Base-by-base conservation (phyloP, 2,113 vertebrate species). In the Atractosteus spatula region DNA sequence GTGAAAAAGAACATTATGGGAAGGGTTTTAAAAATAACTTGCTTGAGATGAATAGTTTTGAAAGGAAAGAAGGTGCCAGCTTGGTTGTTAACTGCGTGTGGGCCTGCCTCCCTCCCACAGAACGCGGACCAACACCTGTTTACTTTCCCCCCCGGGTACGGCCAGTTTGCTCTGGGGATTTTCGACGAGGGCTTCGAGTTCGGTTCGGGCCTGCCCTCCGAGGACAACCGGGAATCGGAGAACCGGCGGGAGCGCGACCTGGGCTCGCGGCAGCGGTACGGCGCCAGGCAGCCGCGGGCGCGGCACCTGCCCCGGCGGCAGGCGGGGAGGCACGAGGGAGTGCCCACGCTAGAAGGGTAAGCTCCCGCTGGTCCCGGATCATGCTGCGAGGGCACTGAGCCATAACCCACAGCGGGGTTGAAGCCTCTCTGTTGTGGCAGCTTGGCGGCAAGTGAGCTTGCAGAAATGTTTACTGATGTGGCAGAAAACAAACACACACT, bases 341-440 rank as follows among this genome's bases (percentile, higher is more conserved):
- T 97, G 62, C 96, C 96, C 41, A 96, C 95, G 0, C 86, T 97
- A 74, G 96, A 98, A 79, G 96, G 96, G 96, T 98, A 80, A 91
- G 91, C 16, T 16, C 0, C 13, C 17, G n/a, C 17, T 29, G 17
- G 17, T 29, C 17, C 1, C 17, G 17, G 17, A 29, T 29, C 17
- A 29, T 29, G 17, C 17, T 29, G 17, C 17, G 17, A 29, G 17
- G 17, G 17, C 17, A 29, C 17, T 29, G 17, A 29, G 17, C 17
- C 17, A 1, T 29, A 29, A 29, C 17, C 17, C 17, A 29, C 17
- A 29, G 17, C 17, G 0, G 17, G 17, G 17, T 1, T 29, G 17
- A 29, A 29, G 17, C 17, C 1, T 1, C 17, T 29, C 17, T 29
- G 17, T 29, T 29, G 17, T 29, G 17, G 17, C 17, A 1, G 17